Evolutionary conservation across 2,113 vertebrate species (phyloP).

Genomic region (Ifrita kowaldi): DNA sequence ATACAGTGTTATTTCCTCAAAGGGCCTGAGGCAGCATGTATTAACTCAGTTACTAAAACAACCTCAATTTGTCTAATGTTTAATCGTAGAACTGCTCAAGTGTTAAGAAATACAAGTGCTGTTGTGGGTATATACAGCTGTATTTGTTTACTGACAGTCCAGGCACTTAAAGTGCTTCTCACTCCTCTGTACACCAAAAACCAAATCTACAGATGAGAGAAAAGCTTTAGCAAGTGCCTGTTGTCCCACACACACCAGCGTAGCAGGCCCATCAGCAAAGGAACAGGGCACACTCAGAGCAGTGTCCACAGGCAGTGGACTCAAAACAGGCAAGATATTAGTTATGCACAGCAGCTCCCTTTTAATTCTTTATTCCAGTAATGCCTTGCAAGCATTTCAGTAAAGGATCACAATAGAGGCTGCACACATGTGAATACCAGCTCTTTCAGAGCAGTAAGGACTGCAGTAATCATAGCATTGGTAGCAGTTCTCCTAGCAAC

Average conservation of each 20-base stretch:
- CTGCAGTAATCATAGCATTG: not conserved
- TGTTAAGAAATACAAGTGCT: not conserved
- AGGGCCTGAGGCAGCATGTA: not conserved
- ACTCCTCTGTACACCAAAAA: not conserved
- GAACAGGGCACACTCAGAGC: not conserved
- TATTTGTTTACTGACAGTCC: not conserved
- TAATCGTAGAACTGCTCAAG: not conserved
- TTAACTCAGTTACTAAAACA: not conserved
- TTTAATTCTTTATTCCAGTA: conserved; percentile 1
- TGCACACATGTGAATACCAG: not conserved
- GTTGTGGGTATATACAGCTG: not conserved
- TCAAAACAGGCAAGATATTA: not conserved
- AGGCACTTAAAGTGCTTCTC: not conserved
- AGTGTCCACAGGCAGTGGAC: not conserved
- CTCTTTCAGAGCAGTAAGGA: not conserved
- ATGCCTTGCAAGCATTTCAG: not conserved
- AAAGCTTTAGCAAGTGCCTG: not conserved
- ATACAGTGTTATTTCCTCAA: not conserved
- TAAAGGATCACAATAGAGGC: not conserved
- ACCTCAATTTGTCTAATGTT: not conserved
- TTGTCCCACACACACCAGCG: not conserved
- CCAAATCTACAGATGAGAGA: not conserved
- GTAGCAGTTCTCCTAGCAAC: not conserved
- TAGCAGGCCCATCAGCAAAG: not conserved
- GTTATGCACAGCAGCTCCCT: conserved; percentile 4